Conservation (phyloP, 2,113 vertebrate species). For the Macquaria ambigua region DNA sequence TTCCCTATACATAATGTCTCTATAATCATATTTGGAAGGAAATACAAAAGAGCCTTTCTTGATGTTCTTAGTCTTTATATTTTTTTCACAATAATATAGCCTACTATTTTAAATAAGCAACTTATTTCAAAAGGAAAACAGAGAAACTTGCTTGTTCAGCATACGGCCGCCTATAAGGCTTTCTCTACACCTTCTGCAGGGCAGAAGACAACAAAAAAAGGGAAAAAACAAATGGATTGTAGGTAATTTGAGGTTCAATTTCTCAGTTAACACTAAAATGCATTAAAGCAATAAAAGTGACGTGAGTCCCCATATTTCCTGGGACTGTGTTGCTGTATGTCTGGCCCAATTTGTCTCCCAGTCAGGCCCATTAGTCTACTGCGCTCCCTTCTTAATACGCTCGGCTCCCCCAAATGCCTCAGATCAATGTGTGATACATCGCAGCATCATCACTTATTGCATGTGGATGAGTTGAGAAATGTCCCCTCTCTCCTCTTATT, state of each 20-base stretch:
- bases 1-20: constrained; percentile 26
- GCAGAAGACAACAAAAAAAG: constrained; percentile 42
- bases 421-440: constrained; percentile 79
- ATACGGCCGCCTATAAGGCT: constrained; percentile 24
- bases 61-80: constrained; percentile 11
- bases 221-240: constrained; percentile 66
- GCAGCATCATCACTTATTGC: constrained; percentile 77
- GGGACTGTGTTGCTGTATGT: constrained; percentile 75
- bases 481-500: constrained; percentile 72
- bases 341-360: constrained; percentile 83
- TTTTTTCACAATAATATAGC: constrained; percentile 15
- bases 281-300: constrained; percentile 84
- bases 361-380: constrained; percentile 84
- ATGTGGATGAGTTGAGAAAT: constrained; percentile 81
- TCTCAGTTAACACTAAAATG: constrained; percentile 84
- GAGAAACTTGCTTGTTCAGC: constrained; percentile 49
- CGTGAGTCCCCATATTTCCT: constrained; percentile 79
- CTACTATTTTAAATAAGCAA: constrained; percentile 54
- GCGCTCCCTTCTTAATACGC: constrained; percentile 77
- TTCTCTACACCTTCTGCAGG: constrained; percentile 50
- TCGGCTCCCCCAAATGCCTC: constrained; percentile 76
- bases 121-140: constrained; percentile 53
- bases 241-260: constrained; percentile 79
- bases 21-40: constrained; percentile 41
- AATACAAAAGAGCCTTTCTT: constrained; percentile 41